Evolutionary conservation across 2,888 invertebrate genomes (phyloP).

Genomic region (Zaprionus obscuricornis): DNA sequence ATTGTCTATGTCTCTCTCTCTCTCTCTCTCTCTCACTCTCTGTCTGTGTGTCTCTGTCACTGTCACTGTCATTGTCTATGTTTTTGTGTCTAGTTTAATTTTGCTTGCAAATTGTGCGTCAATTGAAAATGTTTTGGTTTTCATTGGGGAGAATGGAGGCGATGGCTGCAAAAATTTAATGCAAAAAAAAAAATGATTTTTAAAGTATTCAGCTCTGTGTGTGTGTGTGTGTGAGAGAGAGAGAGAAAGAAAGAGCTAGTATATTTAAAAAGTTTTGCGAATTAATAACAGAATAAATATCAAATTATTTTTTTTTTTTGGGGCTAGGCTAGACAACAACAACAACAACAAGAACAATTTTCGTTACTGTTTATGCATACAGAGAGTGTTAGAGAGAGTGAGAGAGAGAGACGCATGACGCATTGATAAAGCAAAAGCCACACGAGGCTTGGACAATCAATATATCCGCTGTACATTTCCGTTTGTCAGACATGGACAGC

Average conservation of each 20-base stretch:
- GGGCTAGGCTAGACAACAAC: neutral
- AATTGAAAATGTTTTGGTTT: no score
- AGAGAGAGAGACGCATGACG: neutral
- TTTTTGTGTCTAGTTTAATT: no score
- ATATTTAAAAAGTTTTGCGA: no score
- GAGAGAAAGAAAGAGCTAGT: no score
- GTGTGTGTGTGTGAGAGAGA: no score
- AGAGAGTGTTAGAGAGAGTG: neutral
- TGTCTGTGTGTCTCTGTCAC: no score
- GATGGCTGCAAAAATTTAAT: no score
- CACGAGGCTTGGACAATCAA: conserved; percentile 67
- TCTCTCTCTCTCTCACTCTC: no score
- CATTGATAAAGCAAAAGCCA: conserved; percentile 1
- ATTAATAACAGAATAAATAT: conserved; percentile 46
- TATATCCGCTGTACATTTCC: conserved; percentile 77
- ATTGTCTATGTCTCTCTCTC: no score
- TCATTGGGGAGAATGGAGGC: no score
- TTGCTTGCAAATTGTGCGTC: no score
- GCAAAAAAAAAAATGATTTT: conserved; percentile 9
- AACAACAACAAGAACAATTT: conserved; percentile 3
- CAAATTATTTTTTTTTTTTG: conserved; percentile 25
- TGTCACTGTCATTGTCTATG: no score
- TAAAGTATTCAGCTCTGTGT: conserved; percentile 5
- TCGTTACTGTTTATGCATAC: conserved; percentile 35
- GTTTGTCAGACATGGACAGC: conserved; percentile 46